Base-by-base conservation (phyloP, 2,888 invertebrate genomes). In the Lasioglossum pauxillum region DNA sequence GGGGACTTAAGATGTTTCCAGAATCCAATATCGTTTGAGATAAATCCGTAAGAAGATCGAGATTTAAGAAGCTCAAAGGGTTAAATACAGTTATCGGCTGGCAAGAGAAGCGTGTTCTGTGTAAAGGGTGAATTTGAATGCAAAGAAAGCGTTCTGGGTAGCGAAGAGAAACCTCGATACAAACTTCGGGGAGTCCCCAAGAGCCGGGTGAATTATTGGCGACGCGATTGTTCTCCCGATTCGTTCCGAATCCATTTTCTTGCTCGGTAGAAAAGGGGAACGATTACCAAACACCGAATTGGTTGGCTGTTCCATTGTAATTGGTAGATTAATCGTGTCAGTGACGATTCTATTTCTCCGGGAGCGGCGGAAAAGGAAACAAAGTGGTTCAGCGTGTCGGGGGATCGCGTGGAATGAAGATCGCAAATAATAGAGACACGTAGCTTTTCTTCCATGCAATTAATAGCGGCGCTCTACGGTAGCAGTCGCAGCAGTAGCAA, bases 261-360 rank as follows among this genome's bases (percentile, higher is more conserved):
- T 67, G 64, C 38, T 19, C 35, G 75, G n/a, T 71, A 27, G 71
- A 41, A 41, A 41, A 31, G 38, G 31, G 35, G 57, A 19, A 49
- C 76, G 85, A 79, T 85, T 80, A 84, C 44, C 80, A 64, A 86
- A 80, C 53, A 46, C 46, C 46, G 84, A 86, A 86, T 78, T 85
- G 84, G 84, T 44, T 74, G 35, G 75, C n/a, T 78, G 83, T 83
- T 60, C 86, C 86, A 73, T 86, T 78, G 80, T 87, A 87, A 87
- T 87, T 86, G 83, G 76, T 27, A 81, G 86, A 87, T 87, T 86
- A 87, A 87, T 86, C 80, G 83, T 64, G 80, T 57, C 86, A 7
- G 73, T 80, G 80, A 64, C 86, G 83, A 87, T 86, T 86, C 78
- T 60, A 76, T 81, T 83, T 80, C 49, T 74, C 27, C 41, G n/a